These are phyloP conservation scores for Didymodactylos carnosus DNA, from an alignment of 2,888 invertebrate species.

Conservation along the genomic window DNA sequence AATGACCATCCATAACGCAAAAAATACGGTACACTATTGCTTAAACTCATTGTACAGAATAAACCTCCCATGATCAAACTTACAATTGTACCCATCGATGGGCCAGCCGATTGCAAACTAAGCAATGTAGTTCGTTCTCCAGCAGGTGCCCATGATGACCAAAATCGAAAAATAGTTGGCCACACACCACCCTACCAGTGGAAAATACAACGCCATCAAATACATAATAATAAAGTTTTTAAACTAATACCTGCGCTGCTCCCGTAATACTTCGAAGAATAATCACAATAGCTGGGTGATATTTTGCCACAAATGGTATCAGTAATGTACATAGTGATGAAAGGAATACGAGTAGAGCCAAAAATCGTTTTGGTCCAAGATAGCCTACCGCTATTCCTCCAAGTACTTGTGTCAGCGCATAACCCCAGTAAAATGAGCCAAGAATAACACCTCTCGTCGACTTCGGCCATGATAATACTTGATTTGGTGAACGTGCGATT, in stretches of 20 bases:
- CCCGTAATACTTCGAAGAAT: neutral
- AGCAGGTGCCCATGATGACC: neutral
- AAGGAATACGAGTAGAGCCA: neutral
- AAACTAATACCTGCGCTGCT: neutral
- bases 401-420: neutral
- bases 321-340: neutral
- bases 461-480: neutral
- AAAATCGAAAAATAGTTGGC: neutral
- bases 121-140: neutral
- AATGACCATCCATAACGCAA: neutral
- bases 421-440: neutral
- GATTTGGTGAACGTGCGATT: neutral
- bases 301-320: neutral
- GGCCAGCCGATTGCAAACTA: neutral
- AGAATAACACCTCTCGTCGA: neutral
- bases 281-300: neutral
- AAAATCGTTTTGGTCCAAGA: neutral
- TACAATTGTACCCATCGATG: neutral
- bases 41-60: neutral
- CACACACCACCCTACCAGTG: neutral
- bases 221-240: neutral
- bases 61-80: neutral
- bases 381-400: neutral
- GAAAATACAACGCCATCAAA: neutral
- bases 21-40: neutral